Conservation (phyloP, 2,888 invertebrate genomes). For the Heliconius cydno region DNA sequence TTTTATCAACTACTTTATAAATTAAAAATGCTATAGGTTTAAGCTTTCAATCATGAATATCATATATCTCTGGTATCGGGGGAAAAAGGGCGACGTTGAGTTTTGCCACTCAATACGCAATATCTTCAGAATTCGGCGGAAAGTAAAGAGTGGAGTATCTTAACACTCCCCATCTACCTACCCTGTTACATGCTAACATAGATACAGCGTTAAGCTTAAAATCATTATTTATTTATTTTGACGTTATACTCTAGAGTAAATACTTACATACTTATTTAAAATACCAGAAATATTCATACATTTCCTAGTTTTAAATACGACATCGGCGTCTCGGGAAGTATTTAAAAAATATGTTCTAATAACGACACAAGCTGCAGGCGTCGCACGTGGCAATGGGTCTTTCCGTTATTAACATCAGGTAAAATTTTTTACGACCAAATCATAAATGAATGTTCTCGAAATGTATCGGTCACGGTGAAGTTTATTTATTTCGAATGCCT, state of each 20-base stretch:
- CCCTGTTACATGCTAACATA: no score
- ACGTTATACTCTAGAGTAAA: background rate
- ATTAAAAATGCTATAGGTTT: background rate
- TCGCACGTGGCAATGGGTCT: constrained; percentile 80
- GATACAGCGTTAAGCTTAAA: no score
- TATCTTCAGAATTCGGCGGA: no score
- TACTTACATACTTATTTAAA: background rate
- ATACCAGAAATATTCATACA: background rate
- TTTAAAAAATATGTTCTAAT: constrained; percentile 42
- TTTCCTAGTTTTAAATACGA: constrained; percentile 29
- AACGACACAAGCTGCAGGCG: constrained; percentile 64
- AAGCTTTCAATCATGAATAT: background rate
- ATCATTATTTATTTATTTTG: no score
- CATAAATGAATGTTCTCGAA: constrained; percentile 70
- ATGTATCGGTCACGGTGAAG: constrained; percentile 58
- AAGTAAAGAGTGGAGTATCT: no score
- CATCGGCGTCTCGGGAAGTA: constrained; percentile 37
- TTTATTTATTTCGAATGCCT: constrained; percentile 46
- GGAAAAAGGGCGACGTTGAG: no score
- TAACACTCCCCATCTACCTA: no score
- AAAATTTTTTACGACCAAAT: constrained; percentile 74
- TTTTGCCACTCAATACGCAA: no score
- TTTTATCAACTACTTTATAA: background rate
- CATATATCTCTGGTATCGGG: no score
- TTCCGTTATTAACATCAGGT: constrained; percentile 80